A percentile compares a stretch with the other conserved stretches of the same genome.
Conservation (phyloP, 2,888 invertebrate species). For the Lacanobia oleracea region DNA sequence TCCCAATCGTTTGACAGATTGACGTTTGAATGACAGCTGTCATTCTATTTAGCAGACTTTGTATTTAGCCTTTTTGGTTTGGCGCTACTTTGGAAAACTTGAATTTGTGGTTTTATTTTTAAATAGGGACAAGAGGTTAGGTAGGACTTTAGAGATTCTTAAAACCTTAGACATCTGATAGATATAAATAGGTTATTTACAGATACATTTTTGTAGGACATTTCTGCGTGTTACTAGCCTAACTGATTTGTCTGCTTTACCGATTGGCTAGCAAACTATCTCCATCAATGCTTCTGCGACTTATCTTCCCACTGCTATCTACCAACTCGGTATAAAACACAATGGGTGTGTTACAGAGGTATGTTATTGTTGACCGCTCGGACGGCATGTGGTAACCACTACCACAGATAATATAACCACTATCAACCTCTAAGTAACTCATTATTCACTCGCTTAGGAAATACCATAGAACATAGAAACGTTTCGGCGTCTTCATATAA, state of each 20-base stretch:
- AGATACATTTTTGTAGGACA: not conserved
- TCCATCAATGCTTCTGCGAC: slow-evolving; percentile 37
- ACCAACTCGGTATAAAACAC: slow-evolving; percentile 70
- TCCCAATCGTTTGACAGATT: slow-evolving; percentile 60
- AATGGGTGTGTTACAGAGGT: slow-evolving; percentile 74
- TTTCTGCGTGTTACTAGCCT: not conserved
- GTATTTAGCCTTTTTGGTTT: slow-evolving; percentile 35
- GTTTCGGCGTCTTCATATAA: too few species aligned
- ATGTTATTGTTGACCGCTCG: slow-evolving; percentile 79
- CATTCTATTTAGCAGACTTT: slow-evolving; percentile 41
- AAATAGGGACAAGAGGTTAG: not conserved
- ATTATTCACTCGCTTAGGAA: slow-evolving; percentile 34
- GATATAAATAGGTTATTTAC: too few species aligned
- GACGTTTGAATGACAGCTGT: slow-evolving; percentile 62
- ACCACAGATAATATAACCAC: slow-evolving; percentile 34
- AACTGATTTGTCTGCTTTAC: too few species aligned
- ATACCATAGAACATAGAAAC: not conserved
- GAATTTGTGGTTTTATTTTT: not conserved
- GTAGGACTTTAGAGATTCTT: not conserved
- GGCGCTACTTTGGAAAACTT: slow-evolving; percentile 8
- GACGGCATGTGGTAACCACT: slow-evolving; percentile 52
- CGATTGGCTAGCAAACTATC: not conserved
- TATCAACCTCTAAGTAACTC: slow-evolving; percentile 37
- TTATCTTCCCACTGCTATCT: slow-evolving; percentile 9
- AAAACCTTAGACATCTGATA: not conserved